These are phyloP conservation scores for Aramus guarauna DNA, from an alignment of 2,113 vertebrate species.

Conservation along the genomic window DNA sequence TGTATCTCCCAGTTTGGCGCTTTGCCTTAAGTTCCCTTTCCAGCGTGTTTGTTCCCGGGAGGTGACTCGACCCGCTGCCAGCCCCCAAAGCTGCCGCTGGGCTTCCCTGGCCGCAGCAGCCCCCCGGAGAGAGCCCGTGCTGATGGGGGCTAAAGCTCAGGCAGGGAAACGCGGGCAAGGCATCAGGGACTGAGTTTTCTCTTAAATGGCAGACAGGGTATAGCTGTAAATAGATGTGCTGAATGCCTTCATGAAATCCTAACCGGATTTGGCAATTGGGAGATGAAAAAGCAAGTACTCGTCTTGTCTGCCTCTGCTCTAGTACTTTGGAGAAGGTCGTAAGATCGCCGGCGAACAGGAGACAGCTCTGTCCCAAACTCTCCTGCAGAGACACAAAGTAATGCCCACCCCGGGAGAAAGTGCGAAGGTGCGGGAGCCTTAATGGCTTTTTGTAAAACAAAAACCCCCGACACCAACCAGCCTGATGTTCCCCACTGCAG, in stretches of 20 bases:
- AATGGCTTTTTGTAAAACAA: background rate
- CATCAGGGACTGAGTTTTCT: accelerated
- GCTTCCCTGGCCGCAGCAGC: background rate
- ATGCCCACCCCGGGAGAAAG: accelerated
- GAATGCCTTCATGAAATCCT: background rate
- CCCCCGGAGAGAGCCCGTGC: background rate
- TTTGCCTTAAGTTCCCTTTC: background rate
- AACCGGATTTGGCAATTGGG: accelerated
- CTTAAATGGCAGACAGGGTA: accelerated
- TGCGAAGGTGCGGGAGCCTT: background rate
- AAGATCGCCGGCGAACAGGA: background rate
- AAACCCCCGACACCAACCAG: accelerated
- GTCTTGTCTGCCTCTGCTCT: background rate
- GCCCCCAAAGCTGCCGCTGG: background rate
- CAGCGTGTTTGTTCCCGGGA: background rate
- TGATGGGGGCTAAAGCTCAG: accelerated
- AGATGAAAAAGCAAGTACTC: background rate
- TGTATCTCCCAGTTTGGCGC: background rate
- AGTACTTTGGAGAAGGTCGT: background rate
- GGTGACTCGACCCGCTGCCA: conserved; percentile 10
- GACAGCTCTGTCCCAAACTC: background rate
- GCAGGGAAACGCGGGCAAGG: background rate
- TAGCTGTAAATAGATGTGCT: background rate
- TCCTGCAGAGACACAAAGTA: background rate
- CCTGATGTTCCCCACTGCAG: background rate